These are phyloP conservation scores for Stegastes partitus DNA, from an alignment of 2,113 vertebrate genomes.

Conservation along the genomic window DNA sequence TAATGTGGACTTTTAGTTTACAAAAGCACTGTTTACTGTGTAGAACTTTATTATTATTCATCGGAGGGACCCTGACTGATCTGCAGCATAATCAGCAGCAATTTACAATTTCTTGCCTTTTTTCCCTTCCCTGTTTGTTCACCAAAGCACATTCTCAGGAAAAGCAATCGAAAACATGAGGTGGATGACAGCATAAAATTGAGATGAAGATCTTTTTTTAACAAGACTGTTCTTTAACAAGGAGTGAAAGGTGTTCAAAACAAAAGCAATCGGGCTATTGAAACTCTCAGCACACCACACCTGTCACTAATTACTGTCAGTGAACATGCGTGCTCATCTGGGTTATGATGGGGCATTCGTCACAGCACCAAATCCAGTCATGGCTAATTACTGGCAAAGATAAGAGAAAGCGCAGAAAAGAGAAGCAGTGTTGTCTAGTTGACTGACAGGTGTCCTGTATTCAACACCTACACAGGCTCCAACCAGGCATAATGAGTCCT, in stretches of 20 bases:
- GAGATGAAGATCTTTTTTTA: not conserved
- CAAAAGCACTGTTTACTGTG: not conserved
- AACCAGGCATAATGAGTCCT: not conserved
- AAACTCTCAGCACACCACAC: not conserved
- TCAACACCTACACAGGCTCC: conserved; percentile 49
- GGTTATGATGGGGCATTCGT: conserved; percentile 1
- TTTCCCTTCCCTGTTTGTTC: not conserved
- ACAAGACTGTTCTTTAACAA: not conserved
- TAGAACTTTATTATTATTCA: not conserved
- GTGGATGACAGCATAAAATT: not conserved
- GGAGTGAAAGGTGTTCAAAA: not conserved
- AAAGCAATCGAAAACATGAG: not conserved
- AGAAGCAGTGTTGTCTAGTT: conserved; percentile 14
- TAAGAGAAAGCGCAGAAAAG: not conserved
- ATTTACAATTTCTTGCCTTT: not conserved
- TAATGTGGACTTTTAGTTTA: not conserved
- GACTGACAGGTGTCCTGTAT: conserved; percentile 46
- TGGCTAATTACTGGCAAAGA: conserved; percentile 26
- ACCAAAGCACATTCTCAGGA: not conserved
- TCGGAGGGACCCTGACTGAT: not conserved
- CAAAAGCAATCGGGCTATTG: conserved; percentile 6
- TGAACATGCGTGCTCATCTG: not conserved
- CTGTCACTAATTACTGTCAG: conserved; percentile 10
- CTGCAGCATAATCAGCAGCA: not conserved
- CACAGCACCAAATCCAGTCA: not conserved